Evolutionary conservation across 2,888 invertebrate species (phyloP), one percentile per base, ranked within the genome.

Genomic region (Drosophila anomalata): DNA sequence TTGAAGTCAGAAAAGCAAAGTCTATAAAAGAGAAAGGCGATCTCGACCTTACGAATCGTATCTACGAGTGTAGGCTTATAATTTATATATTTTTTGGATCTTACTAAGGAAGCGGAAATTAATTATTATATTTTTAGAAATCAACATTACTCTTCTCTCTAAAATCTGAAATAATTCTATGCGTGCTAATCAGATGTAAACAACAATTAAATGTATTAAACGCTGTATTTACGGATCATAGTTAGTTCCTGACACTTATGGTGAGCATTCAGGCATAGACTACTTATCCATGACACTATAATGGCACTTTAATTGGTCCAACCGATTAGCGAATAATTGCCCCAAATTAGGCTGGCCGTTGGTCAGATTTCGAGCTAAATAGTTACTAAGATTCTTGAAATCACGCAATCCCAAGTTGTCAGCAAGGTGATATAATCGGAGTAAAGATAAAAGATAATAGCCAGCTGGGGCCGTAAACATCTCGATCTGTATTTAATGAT

Each of bases 251-350:
- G 65, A 63, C 73, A 54, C 65, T 70, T 47, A 55, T 54, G 46
- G 54, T 46, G 50, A 65, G 73, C 69, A 70, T 73, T 70, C 46
- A 63, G 73, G 54, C 73, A 50, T 63, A 55, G 17, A 54, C 54
- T 29, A 42, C 50, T 36, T 76, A 51, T 70, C 60, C 47, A 61
- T 53, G 54, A 61, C 71, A 71, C 55, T 61, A 44, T 62, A 87
- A 82, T 75, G 57, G 75, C 55, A 54, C 77, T 86, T 77, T 82
- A 87, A 82, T 82, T 87, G 80, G 66, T 20, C 22, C 33, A 46
- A 44, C 41, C 51, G 67, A 87, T 87, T 87, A 74, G 55, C 62
- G 46, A 9, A 63, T 79, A 80, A 79, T 70, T 68, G 61, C 53
- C 39, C 26, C 50, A 70, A 56, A 58, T 47, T 52, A 63, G 54